Evolutionary conservation across 2,888 invertebrate genomes (phyloP).

Genomic region (Labia minor): DNA sequence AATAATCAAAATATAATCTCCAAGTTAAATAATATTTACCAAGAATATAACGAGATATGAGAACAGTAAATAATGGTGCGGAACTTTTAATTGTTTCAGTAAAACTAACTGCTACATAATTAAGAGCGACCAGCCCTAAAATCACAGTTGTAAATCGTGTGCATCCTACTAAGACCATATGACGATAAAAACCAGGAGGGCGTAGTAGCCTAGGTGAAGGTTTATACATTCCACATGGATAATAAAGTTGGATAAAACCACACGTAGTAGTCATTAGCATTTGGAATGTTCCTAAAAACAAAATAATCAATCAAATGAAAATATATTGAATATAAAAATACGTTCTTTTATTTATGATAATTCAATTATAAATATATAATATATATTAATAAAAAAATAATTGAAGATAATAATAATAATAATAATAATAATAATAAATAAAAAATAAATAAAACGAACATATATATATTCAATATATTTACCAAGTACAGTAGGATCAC

Average conservation of each 20-base stretch:
- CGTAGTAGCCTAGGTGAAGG: slow-evolving; percentile 44
- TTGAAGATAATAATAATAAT: slow-evolving; percentile 20
- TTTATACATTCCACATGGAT: slow-evolving; percentile 62
- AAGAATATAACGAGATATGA: slow-evolving; percentile 54
- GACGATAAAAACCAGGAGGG: slow-evolving; percentile 59
- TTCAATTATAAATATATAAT: neutral
- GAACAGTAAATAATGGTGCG: slow-evolving; percentile 65
- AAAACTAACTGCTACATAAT: slow-evolving; percentile 69
- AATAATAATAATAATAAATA: slow-evolving; percentile 1
- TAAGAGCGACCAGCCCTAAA: slow-evolving; percentile 59
- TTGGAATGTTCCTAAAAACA: slow-evolving; percentile 54
- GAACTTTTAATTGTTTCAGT: slow-evolving; percentile 73
- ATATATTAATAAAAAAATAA: slow-evolving; percentile 15
- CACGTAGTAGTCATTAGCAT: slow-evolving; percentile 62
- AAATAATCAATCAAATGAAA: slow-evolving; percentile 24
- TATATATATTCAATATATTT: too few relatives aligned
- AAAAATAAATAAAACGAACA: too few relatives aligned
- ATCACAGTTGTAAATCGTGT: slow-evolving; percentile 63
- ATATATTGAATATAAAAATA: too few relatives aligned
- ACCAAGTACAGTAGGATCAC: slow-evolving; percentile 64
- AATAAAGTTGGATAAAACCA: slow-evolving; percentile 63
- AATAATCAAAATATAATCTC: too few relatives aligned
- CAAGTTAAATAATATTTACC: too few relatives aligned
- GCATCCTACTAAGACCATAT: slow-evolving; percentile 61
- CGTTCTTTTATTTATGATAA: too few relatives aligned